Evolutionary conservation across 1,140 invertebrate species (phyloP).

Genomic region (Cotesia glomerata): DNA sequence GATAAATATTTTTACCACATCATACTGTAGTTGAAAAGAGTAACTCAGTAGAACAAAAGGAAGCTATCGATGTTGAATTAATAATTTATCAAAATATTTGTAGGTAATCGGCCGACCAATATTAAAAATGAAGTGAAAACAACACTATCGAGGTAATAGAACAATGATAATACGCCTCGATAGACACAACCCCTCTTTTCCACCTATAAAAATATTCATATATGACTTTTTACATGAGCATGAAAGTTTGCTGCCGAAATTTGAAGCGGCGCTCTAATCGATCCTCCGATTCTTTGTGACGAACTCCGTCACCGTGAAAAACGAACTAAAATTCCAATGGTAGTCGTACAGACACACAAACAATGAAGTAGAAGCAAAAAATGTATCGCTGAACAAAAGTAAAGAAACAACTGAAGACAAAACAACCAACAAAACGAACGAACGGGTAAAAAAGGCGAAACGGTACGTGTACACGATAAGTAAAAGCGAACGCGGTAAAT

Average conservation of each 20-base stretch:
- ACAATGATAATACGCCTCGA: not conserved
- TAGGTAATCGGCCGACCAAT: not conserved
- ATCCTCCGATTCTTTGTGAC: slow-evolving; percentile 10
- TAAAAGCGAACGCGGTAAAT: slow-evolving; percentile 17
- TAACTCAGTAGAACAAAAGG: not conserved
- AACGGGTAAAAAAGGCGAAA: not conserved
- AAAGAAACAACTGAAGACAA: not conserved
- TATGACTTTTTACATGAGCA: too few relatives aligned
- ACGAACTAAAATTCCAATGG: slow-evolving; percentile 2
- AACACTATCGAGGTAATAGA: not conserved
- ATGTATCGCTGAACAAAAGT: not conserved
- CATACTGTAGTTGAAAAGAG: not conserved
- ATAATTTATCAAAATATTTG: slow-evolving; percentile 10
- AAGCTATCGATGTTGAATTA: not conserved
- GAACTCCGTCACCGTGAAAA: not conserved
- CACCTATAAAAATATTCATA: too few relatives aligned
- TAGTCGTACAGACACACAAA: slow-evolving; percentile 15
- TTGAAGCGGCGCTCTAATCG: not conserved
- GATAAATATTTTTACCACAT: not conserved
- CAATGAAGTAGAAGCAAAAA: slow-evolving; percentile 3
- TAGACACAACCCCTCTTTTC: too few relatives aligned
- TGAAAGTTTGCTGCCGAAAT: not conserved
- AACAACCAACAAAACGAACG: not conserved
- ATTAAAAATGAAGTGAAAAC: not conserved
- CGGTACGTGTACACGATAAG: slow-evolving; percentile 15